Evolutionary conservation across 2,888 invertebrate species (phyloP).

Genomic region (Lasioglossum figueresi): DNA sequence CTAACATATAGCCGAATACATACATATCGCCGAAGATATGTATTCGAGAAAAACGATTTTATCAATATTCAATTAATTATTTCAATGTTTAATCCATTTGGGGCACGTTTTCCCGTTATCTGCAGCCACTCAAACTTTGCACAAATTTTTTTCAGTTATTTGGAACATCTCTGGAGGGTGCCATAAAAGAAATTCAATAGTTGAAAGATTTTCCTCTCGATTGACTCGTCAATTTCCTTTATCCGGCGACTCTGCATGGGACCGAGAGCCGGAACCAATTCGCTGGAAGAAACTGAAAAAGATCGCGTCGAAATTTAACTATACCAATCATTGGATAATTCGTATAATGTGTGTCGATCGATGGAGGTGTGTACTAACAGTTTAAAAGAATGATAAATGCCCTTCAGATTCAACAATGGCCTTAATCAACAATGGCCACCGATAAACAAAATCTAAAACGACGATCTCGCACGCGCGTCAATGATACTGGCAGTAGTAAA

Average conservation of each 20-base stretch:
- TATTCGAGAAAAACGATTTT: too few species aligned
- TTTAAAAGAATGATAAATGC: constrained; percentile 42
- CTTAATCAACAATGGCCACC: neutral
- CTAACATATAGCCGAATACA: too few species aligned
- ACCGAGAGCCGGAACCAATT: constrained; percentile 33
- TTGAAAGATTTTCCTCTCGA: too few species aligned
- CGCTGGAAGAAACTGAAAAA: constrained; percentile 19
- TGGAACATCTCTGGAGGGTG: too few species aligned
- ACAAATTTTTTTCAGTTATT: too few species aligned
- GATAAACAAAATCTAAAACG: neutral
- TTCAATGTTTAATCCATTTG: too few species aligned
- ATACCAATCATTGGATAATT: neutral
- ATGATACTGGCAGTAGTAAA: constrained; percentile 55
- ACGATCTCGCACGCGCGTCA: constrained; percentile 28
- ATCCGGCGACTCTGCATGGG: neutral
- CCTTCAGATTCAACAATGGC: constrained; percentile 24
- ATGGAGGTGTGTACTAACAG: neutral
- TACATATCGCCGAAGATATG: too few species aligned
- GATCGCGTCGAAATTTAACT: neutral
- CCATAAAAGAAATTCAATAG: too few species aligned
- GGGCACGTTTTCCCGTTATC: too few species aligned
- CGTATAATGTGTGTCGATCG: neutral
- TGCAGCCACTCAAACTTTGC: accelerated
- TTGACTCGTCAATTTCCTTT: too few species aligned
- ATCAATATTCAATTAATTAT: too few species aligned